Evolutionary conservation across 2,113 vertebrate species (phyloP).

Genomic region (Tympanuchus pallidicinctus): DNA sequence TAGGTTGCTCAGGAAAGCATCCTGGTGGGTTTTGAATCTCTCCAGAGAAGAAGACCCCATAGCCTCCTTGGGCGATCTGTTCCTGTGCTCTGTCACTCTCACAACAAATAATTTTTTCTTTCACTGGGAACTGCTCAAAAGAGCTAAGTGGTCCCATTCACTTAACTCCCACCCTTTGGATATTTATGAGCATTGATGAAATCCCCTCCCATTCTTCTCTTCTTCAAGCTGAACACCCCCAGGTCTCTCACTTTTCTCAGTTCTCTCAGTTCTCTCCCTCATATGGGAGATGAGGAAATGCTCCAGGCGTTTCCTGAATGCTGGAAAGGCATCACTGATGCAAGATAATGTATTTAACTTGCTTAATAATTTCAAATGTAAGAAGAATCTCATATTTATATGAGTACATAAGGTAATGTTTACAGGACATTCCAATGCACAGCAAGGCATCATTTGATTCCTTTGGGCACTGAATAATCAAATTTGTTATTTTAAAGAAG

Average conservation of each 20-base stretch:
- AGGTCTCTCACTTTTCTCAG: neutral
- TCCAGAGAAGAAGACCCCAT: neutral
- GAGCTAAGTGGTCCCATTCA: neutral
- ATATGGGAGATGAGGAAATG: neutral
- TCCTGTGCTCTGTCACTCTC: neutral
- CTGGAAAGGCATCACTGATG: neutral
- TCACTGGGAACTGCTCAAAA: neutral
- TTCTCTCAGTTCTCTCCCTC: neutral
- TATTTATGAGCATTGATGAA: neutral
- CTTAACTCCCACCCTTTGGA: neutral
- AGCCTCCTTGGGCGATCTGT: neutral
- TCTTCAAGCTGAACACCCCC: neutral
- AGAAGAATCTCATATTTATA: neutral
- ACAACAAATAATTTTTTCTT: neutral
- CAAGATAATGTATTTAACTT: neutral
- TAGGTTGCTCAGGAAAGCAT: neutral
- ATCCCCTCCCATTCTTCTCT: neutral
- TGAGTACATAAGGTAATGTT: neutral
- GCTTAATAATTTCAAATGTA: neutral
- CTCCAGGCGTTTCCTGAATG: neutral
- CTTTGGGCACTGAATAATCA: neutral
- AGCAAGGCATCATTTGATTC: neutral
- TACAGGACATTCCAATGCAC: neutral
- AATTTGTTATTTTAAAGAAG: neutral
- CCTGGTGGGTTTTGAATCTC: neutral